Evolutionary conservation across 2,113 vertebrate species (phyloP), one percentile per base, ranked within the genome.

Genomic region (Oryzias melastigma): DNA sequence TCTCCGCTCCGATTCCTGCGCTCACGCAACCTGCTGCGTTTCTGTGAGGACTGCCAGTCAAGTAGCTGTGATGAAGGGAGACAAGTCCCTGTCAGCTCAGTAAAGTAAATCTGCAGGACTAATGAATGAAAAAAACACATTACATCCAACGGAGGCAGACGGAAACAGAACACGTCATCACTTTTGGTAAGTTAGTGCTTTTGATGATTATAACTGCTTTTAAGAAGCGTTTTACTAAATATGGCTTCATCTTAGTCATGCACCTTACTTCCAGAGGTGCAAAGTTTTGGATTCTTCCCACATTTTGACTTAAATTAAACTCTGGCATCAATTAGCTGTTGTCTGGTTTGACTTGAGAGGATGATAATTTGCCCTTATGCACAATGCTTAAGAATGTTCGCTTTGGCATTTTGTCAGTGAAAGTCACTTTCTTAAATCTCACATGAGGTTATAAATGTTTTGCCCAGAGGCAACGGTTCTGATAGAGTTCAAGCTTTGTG

Each of bases 11-110:
- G 35, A 7, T 56, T 71, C 29, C 69, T 73, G 68, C 47, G 1
- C 52, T 71, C 64, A 18, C 65, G 58, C 78, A 29, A 55, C 74
- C 83, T 56, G 71, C 75, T 78, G 58, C 80, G 58, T 40, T 62
- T 47, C 52, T 55, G 90, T 85, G 82, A 88, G 74, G 85, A 80
- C 73, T 52, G n/a, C 65, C 62, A 64, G 71, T 68, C 65, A 62
- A 65, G 49, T 50, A 61, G 19, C 15, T 65, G 62, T 58, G 65
- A 52, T 68, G 62, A 73, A 14, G 55, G 53, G 53, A 71, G 60
- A 50, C 52, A 46, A 58, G 57, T 57, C 56, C 71, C 52, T 59
- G 40, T 70, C 53, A 66, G 42, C 51, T 77, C 47, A 78, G 18
- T 65, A 65, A 53, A 68, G 20, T 65, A 69, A 53, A 68, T 65